Conservation (phyloP, 2,113 vertebrate genomes). For the Catharus bicknelli region DNA sequence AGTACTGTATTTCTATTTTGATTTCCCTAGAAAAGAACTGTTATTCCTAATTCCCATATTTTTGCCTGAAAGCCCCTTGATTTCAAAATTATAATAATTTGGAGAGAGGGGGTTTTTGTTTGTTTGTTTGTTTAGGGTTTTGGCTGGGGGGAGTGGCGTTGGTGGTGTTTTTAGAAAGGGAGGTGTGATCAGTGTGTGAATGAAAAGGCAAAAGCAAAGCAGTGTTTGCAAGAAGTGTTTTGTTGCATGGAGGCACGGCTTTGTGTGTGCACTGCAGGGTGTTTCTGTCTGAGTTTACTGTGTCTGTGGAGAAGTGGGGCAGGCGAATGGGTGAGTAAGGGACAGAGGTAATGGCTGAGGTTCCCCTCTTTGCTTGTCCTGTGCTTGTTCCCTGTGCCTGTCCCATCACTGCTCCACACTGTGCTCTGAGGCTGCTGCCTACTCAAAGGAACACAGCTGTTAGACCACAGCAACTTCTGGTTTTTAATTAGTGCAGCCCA, state of each 20-base stretch:
- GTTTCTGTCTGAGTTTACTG: neutral
- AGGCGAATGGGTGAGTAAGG: neutral
- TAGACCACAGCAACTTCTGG: neutral
- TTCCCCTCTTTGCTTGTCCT: neutral
- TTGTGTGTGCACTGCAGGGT: neutral
- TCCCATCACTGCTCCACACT: neutral
- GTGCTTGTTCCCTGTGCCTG: neutral
- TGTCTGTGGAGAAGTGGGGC: fast-evolving
- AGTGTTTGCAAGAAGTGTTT: neutral
- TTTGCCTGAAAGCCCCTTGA: too few relatives aligned
- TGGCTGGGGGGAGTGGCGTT: fast-evolving
- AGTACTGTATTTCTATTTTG: too few relatives aligned
- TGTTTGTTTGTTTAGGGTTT: neutral
- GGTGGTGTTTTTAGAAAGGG: neutral
- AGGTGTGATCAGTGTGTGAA: neutral
- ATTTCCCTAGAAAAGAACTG: too few relatives aligned
- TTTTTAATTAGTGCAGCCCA: neutral
- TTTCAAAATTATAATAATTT: too few relatives aligned
- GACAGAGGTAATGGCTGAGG: neutral
- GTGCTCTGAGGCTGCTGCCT: neutral
- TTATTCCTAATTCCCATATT: too few relatives aligned
- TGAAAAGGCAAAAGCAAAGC: neutral
- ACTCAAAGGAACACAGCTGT: fast-evolving
- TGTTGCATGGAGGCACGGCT: neutral
- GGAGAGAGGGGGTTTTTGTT: too few relatives aligned